Evolutionary conservation across 2,888 invertebrate species (phyloP), one percentile per base, ranked within the genome.

Genomic region (Drosophila mimetica): DNA sequence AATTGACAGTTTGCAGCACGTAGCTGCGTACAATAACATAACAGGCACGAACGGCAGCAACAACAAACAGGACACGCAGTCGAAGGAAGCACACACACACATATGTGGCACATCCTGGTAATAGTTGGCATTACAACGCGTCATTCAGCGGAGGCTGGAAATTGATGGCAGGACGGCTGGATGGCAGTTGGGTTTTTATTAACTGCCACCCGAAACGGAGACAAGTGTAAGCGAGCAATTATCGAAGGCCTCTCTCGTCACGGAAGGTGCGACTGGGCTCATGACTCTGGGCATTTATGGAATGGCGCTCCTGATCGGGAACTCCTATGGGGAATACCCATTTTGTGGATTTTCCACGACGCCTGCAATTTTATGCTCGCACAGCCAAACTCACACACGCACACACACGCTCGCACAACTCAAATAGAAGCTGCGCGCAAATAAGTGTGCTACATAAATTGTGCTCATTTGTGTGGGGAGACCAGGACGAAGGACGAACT

Each of bases 1-100:
- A 74, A 77, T 79, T 77, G 80, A 75, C 77, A 69, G 80, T 77
- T 77, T 77, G 77, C 67, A 71, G 77, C 77, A 77, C 79, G 77
- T 77, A 77, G 78, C 57, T 47, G 51, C 57, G 64, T 48, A 72
- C 72, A 76, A 76, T 75, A 57, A 75, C 60, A 76, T 46, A 61
- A 54, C 73, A 52, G 60, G 65, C 77, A 76, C 73, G 71, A 73
- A 79, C 69, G 58, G 34, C 39, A 50, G 16, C 55, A 51, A 53
- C 77, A 65, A 14, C 74, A 70, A 41, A 50, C 66, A 60, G 59
- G 59, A 46, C 67, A 59, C 60, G 37, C 22, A 25, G 20, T 2
- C 22, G 20, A 42, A 46, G 53, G 20, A 34, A 41, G 16, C 42
- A 13, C 48, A 47, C 37, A 22, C 39, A n/a, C 22, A 44, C 44